Percentiles rank a stretch among this genome's conserved stretches.
Evolutionary conservation across 2,888 invertebrate genomes (phyloP).

Genomic region (Agonum fuliginosum): DNA sequence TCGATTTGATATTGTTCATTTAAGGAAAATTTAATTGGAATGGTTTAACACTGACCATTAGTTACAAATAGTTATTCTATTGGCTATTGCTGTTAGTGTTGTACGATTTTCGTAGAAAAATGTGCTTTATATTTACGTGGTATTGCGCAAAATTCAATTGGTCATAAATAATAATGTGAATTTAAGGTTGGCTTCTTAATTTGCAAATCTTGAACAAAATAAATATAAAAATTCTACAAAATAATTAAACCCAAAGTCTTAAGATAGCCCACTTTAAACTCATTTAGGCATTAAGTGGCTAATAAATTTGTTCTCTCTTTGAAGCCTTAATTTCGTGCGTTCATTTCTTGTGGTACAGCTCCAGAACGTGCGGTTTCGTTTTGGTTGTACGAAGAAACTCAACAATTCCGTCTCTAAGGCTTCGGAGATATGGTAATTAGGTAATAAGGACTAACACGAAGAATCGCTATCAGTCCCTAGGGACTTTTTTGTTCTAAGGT

Average conservation of each 20-base stretch:
- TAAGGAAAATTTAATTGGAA: too few species aligned
- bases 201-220: neutral
- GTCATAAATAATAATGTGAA: too few species aligned
- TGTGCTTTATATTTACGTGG: too few species aligned
- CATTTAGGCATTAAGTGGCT: neutral
- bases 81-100: too few species aligned
- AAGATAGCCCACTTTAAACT: neutral
- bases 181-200: too few species aligned
- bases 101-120: too few species aligned
- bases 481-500: constrained; percentile 13
- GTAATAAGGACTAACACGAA: constrained; percentile 11
- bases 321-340: constrained; percentile 2
- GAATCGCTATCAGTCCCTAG: neutral
- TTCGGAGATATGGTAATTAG: constrained; percentile 15
- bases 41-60: too few species aligned
- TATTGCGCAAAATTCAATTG: too few species aligned
- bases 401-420: neutral
- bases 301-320: neutral
- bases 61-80: too few species aligned
- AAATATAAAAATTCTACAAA: neutral
- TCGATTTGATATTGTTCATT: too few species aligned
- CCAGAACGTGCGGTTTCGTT: neutral
- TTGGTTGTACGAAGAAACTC: neutral
- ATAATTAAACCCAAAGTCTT: neutral
- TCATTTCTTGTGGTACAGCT: neutral